A percentile compares a stretch with the other conserved stretches of the same genome.
These are phyloP conservation scores for Actinemys pallida DNA, from an alignment of 2,113 vertebrate species.

Conservation along the genomic window DNA sequence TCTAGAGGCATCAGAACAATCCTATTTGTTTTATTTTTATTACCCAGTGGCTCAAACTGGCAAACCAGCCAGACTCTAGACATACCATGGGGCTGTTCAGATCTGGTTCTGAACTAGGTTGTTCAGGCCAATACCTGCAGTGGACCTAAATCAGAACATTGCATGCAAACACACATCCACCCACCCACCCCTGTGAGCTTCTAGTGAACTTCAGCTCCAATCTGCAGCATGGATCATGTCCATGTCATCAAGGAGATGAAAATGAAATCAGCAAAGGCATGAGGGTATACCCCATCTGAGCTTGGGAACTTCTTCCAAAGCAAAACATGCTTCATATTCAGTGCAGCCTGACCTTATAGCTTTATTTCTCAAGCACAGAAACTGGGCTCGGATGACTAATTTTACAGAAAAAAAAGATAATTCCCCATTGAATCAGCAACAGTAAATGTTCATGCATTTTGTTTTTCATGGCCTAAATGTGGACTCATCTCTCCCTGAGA, in stretches of 20 bases:
- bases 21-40: not conserved
- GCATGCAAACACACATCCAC: not conserved
- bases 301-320: not conserved
- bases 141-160: accelerated
- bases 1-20: not conserved
- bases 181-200: accelerated
- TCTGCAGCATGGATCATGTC: not conserved
- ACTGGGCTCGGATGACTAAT: conserved; percentile 35
- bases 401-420: conserved; percentile 34
- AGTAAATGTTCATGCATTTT: conserved; percentile 48
- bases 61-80: not conserved
- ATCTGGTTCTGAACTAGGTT: not conserved
- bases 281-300: accelerated
- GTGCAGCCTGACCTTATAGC: conserved; percentile 22
- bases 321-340: accelerated
- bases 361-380: not conserved
- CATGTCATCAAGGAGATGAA: not conserved
- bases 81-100: not conserved
- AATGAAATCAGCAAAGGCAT: not conserved
- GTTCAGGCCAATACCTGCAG: accelerated
- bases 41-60: not conserved
- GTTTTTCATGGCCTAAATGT: not conserved
- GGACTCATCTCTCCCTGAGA: conserved; percentile 58
- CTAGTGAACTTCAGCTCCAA: not conserved
- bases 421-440: conserved; percentile 55